Base-by-base conservation (phyloP, 2,888 invertebrate species). In the Cremastobaeus sp. region DNA sequence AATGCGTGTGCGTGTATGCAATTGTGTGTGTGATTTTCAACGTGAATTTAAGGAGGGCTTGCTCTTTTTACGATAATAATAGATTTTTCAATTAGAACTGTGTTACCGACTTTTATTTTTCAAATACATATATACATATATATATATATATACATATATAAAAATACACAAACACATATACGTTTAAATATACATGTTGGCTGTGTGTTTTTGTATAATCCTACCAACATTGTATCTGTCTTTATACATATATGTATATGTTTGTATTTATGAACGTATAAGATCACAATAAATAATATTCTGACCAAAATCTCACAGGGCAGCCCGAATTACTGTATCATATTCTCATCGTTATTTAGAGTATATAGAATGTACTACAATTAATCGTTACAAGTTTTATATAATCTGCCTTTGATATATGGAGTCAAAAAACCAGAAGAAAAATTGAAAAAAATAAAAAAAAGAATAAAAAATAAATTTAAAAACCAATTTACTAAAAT, bases 321-420 rank as follows among this genome's bases (percentile, higher is more conserved):
- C 28, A 28, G 47, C 52, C 69, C 37, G n/a, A 45, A 65, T 65
- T 65, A 77, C 77, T 79, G 78, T 79, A 79, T 69, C 74, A 79
- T 79, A 79, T 79, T 78, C 76, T 76, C 76, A 78, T 79, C 76
- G 77, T 79, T 79, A 78, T 79, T 77, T 79, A 77, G 70, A 70
- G 55, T 66, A 37, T 70, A 62, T 50, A 68, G 34, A 62, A 54
- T 77, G 76, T 77, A 79, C 74, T 70, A 74, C 52, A 78, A 74
- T 74, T 76, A 74, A 74, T 82, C 82, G 82, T 83, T 83, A 82
- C 78, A 70, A 83, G 79, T 80, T 83, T 80, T 80, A 81, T 70
- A 70, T 70, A 62, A 79, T 82, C 81, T 77, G 76, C 77, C 74
- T 78, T 77, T 78, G 78, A 78, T 79, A 79, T 78, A 77, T 74